phyloP scores from a whole-genome alignment of 1,140 invertebrate genomes.

The Scaptomyza hsui region DNA sequence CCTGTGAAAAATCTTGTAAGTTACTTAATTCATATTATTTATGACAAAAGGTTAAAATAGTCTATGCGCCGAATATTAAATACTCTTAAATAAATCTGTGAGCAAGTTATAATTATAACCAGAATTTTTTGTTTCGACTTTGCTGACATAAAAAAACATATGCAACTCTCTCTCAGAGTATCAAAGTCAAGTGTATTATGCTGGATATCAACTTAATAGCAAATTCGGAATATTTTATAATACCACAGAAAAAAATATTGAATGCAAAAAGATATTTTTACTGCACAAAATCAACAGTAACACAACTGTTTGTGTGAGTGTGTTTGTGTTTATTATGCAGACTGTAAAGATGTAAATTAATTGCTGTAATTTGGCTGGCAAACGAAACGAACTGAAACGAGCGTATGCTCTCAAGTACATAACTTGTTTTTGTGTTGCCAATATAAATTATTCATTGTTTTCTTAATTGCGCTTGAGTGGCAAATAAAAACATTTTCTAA shows the following conservation, averaged over 20 bases:
- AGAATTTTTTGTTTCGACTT: too few relatives aligned
- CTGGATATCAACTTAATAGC: too few relatives aligned
- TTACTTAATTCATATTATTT: conserved; percentile 7
- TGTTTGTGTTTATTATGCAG: not conserved
- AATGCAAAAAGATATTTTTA: too few relatives aligned
- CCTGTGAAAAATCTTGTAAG: conserved; percentile 14
- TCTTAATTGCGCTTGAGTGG: conserved; percentile 19
- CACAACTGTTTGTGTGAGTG: too few relatives aligned
- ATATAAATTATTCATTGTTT: conserved; percentile 41
- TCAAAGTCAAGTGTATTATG: too few relatives aligned
- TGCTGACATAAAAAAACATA: too few relatives aligned
- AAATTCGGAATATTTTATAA: too few relatives aligned
- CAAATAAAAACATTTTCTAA: conserved; percentile 15
- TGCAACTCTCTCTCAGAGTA: too few relatives aligned
- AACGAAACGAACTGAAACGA: not conserved
- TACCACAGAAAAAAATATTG: too few relatives aligned
- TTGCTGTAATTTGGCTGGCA: not conserved
- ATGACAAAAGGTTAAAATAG: not conserved
- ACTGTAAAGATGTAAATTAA: conserved; percentile 12
- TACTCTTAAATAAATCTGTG: too few relatives aligned
- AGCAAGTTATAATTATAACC: too few relatives aligned
- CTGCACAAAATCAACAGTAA: not conserved
- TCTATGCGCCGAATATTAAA: too few relatives aligned
- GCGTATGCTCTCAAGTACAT: conserved; percentile 6
- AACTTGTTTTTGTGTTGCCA: not conserved